phyloP scores from a whole-genome alignment of 2,113 vertebrate species.

The Xiphophorus hellerii region DNA sequence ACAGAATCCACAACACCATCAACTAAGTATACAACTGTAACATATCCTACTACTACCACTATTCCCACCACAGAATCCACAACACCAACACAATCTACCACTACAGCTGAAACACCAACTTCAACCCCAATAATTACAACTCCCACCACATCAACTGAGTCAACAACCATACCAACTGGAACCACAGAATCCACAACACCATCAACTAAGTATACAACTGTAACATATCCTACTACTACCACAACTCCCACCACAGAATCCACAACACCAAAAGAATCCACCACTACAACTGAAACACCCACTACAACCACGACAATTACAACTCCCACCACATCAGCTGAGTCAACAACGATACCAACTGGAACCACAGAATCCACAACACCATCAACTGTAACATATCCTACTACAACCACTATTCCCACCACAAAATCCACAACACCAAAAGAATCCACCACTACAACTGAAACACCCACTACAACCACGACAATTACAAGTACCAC shows the following conservation, averaged over 20 bases:
- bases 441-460: not conserved
- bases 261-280: not conserved
- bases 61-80: too few relatives aligned
- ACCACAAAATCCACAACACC: not conserved
- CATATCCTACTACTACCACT: too few relatives aligned
- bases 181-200: too few relatives aligned
- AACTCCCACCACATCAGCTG: not conserved
- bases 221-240: not conserved
- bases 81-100: too few relatives aligned
- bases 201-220: not conserved
- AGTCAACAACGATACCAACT: too few relatives aligned
- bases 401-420: not conserved
- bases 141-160: too few relatives aligned
- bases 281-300: not conserved
- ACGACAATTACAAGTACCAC: not conserved
- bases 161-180: too few relatives aligned
- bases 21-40: too few relatives aligned
- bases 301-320: not conserved
- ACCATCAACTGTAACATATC: too few relatives aligned
- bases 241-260: not conserved
- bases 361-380: too few relatives aligned
- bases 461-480: not conserved
- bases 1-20: not conserved
- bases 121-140: too few relatives aligned
- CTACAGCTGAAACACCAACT: too few relatives aligned